These are phyloP conservation scores for Tychaedon coryphoeus DNA, from an alignment of 2,113 vertebrate species.

Conservation along the genomic window DNA sequence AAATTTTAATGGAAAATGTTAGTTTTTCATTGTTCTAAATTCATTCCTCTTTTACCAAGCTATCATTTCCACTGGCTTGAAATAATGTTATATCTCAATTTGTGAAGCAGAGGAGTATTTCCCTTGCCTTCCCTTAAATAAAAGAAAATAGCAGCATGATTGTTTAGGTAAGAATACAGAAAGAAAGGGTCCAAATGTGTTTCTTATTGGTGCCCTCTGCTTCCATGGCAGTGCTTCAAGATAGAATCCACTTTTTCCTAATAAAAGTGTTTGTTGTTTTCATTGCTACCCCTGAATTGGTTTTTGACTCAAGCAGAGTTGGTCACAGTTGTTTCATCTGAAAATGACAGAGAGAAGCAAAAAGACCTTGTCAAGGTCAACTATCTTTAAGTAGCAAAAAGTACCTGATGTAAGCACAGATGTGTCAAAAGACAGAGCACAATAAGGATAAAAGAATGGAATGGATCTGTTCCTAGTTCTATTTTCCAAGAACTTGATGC, in stretches of 20 bases:
- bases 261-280: neutral
- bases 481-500: neutral
- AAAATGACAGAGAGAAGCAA: neutral
- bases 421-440: neutral
- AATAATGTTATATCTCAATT: neutral
- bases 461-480: neutral
- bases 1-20: neutral
- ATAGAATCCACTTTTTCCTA: neutral
- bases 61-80: neutral
- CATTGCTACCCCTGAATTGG: neutral
- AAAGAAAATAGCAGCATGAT: neutral
- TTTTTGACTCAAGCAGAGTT: neutral
- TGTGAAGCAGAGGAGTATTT: neutral
- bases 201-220: neutral
- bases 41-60: neutral
- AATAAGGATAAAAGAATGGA: neutral
- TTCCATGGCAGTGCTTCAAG: neutral
- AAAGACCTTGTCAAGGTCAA: neutral
- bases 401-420: neutral
- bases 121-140: neutral
- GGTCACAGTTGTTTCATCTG: neutral
- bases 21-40: neutral
- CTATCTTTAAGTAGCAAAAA: neutral
- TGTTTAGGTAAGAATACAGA: neutral
- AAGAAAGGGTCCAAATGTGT: neutral